Evolutionary conservation across 2,797 vertebrate species (phyloP).

Genomic region (Tapirus indicus): DNA sequence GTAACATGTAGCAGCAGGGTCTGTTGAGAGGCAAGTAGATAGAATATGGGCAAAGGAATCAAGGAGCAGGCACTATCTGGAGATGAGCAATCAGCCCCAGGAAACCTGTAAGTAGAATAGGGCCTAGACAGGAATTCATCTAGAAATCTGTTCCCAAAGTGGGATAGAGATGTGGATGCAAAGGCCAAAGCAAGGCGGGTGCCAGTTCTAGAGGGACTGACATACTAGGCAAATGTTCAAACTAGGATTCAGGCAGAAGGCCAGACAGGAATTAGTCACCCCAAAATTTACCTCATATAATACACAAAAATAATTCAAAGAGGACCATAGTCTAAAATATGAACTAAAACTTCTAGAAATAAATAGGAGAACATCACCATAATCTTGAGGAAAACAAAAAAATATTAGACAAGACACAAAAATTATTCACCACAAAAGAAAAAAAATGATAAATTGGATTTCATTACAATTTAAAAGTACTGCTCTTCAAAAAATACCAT

Average conservation of each 20-base stretch:
- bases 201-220: neutral
- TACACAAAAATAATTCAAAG: neutral
- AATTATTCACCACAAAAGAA: neutral
- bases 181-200: neutral
- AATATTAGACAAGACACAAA: neutral
- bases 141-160: neutral
- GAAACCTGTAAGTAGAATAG: neutral
- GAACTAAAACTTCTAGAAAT: neutral
- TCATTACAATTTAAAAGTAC: neutral
- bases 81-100: neutral
- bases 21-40: neutral
- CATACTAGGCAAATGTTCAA: neutral
- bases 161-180: neutral
- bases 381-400: neutral
- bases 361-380: neutral
- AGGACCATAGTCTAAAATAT: neutral
- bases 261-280: neutral
- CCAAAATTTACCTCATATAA: neutral
- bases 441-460: neutral
- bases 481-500: neutral
- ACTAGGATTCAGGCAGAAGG: neutral
- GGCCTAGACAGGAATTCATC: neutral
- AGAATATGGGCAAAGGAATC: neutral
- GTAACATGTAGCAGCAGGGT: too few relatives aligned
- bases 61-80: neutral